phyloP scores from a whole-genome alignment of 1,140 invertebrate genomes.

The Propsilocerus akamusi region DNA sequence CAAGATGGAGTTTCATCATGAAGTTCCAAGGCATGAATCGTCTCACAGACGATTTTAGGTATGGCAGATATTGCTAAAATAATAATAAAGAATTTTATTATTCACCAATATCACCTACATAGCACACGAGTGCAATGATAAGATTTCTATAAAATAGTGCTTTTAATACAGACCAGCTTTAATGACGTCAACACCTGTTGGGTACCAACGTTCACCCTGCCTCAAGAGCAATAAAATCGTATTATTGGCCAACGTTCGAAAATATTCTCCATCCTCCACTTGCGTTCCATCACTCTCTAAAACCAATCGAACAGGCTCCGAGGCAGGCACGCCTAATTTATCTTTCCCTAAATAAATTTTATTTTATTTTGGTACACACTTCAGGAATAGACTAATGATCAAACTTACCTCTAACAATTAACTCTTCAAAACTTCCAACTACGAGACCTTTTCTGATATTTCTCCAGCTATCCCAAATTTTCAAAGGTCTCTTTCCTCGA shows the following conservation, averaged over 20 bases:
- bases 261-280: conserved; percentile 87
- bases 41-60: conserved; percentile 90
- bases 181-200: conserved; percentile 78
- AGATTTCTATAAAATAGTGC: background rate
- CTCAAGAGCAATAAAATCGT: conserved; percentile 73
- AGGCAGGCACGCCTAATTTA: conserved; percentile 67
- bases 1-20: conserved; percentile 89
- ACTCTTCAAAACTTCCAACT: conserved; percentile 77
- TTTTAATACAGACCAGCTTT: conserved; percentile 50
- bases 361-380: background rate
- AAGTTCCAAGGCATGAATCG: conserved; percentile 79
- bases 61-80: conserved; percentile 80
- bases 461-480: conserved; percentile 93
- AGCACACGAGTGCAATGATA: background rate
- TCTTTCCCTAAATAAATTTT: conserved; percentile 47
- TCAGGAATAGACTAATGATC: background rate
- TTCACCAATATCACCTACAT: background rate
- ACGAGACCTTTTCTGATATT: conserved; percentile 84
- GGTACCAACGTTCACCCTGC: conserved; percentile 78
- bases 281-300: conserved; percentile 88
- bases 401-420: conserved; percentile 60
- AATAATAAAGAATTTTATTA: background rate
- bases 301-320: conserved; percentile 68
- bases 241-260: conserved; percentile 76
- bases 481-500: conserved; percentile 89